These are phyloP conservation scores for Cephalotes varians DNA, from an alignment of 2,888 invertebrate genomes.

Conservation along the genomic window DNA sequence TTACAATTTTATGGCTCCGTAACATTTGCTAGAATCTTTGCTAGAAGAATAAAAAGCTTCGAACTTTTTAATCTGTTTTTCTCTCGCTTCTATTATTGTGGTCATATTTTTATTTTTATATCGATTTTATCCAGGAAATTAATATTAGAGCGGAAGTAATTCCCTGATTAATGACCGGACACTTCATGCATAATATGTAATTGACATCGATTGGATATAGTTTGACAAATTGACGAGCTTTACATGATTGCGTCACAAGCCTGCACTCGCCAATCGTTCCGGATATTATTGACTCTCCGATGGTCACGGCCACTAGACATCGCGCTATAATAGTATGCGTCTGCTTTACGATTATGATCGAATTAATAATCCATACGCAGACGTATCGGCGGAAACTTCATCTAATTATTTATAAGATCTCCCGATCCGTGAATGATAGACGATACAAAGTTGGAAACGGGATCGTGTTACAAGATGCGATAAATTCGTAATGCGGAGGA, in stretches of 20 bases:
- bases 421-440: neutral
- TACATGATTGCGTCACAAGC: slow-evolving; percentile 63
- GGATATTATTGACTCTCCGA: slow-evolving; percentile 68
- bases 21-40: neutral
- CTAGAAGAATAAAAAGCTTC: neutral
- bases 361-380: slow-evolving; percentile 13
- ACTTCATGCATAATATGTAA: slow-evolving; percentile 59
- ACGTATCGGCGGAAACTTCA: neutral
- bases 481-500: neutral
- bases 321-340: slow-evolving; percentile 75
- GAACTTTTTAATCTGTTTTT: slow-evolving; percentile 1
- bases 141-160: slow-evolving; percentile 41
- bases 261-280: slow-evolving; percentile 57
- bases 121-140: slow-evolving; percentile 41
- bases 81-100: neutral
- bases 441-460: neutral
- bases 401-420: neutral
- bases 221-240: slow-evolving; percentile 73
- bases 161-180: slow-evolving; percentile 36
- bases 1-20: neutral
- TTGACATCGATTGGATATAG: slow-evolving; percentile 69
- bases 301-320: slow-evolving; percentile 76
- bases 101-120: slow-evolving; percentile 5
- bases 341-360: slow-evolving; percentile 1
- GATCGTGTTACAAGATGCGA: neutral